Conservation (phyloP, 1,140 invertebrate genomes). For the Tetramorium simillimum region DNA sequence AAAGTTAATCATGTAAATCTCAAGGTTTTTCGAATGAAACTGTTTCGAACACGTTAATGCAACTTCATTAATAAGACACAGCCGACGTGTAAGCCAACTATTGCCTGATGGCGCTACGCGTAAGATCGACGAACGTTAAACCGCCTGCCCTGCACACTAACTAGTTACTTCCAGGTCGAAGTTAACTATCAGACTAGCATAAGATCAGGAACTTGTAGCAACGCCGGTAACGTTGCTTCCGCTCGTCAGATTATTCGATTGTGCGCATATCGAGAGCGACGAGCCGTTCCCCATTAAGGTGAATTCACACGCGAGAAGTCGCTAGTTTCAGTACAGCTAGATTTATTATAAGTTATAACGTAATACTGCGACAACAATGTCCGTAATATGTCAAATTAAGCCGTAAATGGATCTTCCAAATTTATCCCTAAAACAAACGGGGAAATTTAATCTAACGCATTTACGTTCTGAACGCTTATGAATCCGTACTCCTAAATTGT, state of each 20-base stretch:
- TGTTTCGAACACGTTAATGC: neutral
- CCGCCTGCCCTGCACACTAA: constrained; percentile 31
- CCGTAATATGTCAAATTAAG: constrained; percentile 54
- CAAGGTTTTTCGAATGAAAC: neutral
- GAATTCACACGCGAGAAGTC: constrained; percentile 43
- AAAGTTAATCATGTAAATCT: constrained; percentile 7
- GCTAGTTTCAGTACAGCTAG: neutral
- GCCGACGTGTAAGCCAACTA: constrained; percentile 38
- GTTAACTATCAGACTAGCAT: constrained; percentile 56
- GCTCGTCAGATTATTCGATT: constrained; percentile 59
- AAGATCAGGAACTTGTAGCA: constrained; percentile 48
- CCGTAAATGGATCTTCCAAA: constrained; percentile 29
- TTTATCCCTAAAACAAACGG: constrained; percentile 44
- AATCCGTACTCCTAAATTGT: constrained; percentile 45
- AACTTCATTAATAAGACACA: constrained; percentile 42
- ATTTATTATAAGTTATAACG: constrained; percentile 37
- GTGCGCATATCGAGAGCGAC: constrained; percentile 53
- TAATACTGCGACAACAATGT: constrained; percentile 22
- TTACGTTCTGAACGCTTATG: constrained; percentile 33
- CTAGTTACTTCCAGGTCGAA: constrained; percentile 58
- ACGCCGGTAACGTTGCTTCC: constrained; percentile 44
- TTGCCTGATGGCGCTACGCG: constrained; percentile 30
- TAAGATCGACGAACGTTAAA: constrained; percentile 57
- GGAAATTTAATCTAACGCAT: constrained; percentile 35
- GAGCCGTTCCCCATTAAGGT: constrained; percentile 42